These are phyloP conservation scores for Cheilosia grossa DNA, from an alignment of 2,888 invertebrate species.

Conservation along the genomic window DNA sequence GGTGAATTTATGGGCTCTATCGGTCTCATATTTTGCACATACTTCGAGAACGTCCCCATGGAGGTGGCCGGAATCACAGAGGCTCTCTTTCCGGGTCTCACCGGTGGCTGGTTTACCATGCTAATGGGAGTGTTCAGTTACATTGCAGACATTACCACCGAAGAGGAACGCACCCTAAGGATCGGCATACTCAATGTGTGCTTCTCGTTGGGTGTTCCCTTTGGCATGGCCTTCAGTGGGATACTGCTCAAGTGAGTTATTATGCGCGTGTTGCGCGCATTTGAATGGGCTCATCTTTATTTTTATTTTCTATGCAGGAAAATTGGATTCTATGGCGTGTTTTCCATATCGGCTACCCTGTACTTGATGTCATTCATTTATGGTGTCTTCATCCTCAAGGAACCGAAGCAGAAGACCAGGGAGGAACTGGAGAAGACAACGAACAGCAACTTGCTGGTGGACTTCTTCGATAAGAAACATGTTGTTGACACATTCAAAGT, in stretches of 20 bases:
- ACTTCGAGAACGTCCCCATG: constrained; percentile 91
- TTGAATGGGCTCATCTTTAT: constrained; percentile 1
- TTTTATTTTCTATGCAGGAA: constrained; percentile 80
- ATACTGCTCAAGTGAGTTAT: constrained; percentile 86
- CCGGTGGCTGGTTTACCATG: constrained; percentile 94
- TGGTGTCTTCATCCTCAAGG: constrained; percentile 89
- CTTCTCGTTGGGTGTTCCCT: constrained; percentile 93
- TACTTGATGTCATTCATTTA: constrained; percentile 90
- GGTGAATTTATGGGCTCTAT: constrained; percentile 92
- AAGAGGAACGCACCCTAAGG: constrained; percentile 91
- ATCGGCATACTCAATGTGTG: constrained; percentile 95
- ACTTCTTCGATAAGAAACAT: constrained; percentile 91
- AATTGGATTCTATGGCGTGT: constrained; percentile 93
- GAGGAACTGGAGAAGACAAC: constrained; percentile 77
- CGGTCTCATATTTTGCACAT: constrained; percentile 91
- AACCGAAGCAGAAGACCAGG: constrained; percentile 83
- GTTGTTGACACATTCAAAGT: constrained; percentile 91
- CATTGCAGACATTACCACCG: constrained; percentile 92
- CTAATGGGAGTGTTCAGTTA: constrained; percentile 96
- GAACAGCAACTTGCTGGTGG: constrained; percentile 81
- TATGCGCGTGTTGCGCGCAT: background rate
- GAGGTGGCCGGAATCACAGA: constrained; percentile 92
- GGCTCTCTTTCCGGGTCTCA: constrained; percentile 91
- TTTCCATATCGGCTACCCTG: constrained; percentile 89
- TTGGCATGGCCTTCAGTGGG: constrained; percentile 95